phyloP scores from a whole-genome alignment of 2,797 vertebrate genomes.

The Australoheros facetus region DNA sequence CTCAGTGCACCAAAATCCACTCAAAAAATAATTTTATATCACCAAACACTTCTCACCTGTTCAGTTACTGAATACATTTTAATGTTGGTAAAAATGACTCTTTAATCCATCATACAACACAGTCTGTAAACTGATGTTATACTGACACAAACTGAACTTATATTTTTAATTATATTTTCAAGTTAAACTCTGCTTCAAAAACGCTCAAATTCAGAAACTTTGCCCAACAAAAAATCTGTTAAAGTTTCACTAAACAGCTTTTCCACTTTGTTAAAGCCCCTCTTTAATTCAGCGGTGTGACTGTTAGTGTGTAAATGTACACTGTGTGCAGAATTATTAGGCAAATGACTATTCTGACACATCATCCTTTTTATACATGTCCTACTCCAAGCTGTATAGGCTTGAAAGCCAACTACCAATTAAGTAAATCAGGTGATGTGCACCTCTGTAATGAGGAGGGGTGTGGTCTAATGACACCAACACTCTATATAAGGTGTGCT shows the following conservation, averaged over 20 bases:
- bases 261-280: neutral
- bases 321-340: no score
- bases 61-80: neutral
- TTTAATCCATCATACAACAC: neutral
- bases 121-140: neutral
- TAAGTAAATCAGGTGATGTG: no score
- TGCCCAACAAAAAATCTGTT: neutral
- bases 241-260: neutral
- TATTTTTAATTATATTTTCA: neutral
- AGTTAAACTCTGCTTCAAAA: neutral
- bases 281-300: neutral
- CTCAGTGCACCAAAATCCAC: neutral
- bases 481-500: no score
- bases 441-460: no score
- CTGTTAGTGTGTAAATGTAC: neutral
- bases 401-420: no score
- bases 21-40: neutral
- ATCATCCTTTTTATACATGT: no score
- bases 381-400: no score
- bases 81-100: neutral
- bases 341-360: no score
- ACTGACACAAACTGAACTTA: neutral
- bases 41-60: neutral
- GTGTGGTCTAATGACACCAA: no score
- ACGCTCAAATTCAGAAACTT: neutral